Evolutionary conservation across 2,888 invertebrate species (phyloP), one percentile per base, ranked within the genome.

Genomic region (Epirrhoe tristata): DNA sequence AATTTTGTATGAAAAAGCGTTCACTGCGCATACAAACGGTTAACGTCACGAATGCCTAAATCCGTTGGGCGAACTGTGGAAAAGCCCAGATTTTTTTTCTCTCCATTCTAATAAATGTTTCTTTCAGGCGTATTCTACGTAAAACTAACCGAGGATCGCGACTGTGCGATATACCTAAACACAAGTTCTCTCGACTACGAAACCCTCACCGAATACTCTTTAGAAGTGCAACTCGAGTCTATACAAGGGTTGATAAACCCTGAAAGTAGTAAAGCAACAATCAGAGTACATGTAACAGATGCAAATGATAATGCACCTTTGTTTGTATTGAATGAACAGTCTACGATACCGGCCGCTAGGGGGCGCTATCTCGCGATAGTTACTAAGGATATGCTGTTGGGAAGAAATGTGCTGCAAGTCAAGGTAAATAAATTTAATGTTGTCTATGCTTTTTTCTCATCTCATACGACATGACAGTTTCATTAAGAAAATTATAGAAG

Each of bases 221-320:
- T 98, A 52, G 96, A 96, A 83, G 94, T 98, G 10, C 95, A 96
- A 75, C 91, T 98, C 0, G 96, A 96, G 73, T 97, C 98, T 0
- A 94, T 97, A 34, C 96, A 97, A 71, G 98, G 97, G 1, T 94
- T 97, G 5, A 95, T 98, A 32, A 97, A 97, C 86, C 96, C 96
- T 0, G 96, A 96, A 50, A 95, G 95, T 71, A 96, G 96, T 76
- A 94, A 95, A 24, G 96, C 97, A 0, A 95, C 95, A 77, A 95
- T 98, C 0, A 96, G 96, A 71, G 95, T 99, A 0, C 96, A 97
- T 72, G 96, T 99, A 0, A 93, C 95, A 0, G 98, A 99, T 84
- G 96, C 97, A 0, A 99, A 99, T 83, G 98, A 99, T 83, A 98
- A 98, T 84, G 94, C 95, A 0, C 98, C 99, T 0, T 94, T 95